These are phyloP conservation scores for Heteromurus nitidus DNA, from an alignment of 2,888 invertebrate species.

Conservation along the genomic window DNA sequence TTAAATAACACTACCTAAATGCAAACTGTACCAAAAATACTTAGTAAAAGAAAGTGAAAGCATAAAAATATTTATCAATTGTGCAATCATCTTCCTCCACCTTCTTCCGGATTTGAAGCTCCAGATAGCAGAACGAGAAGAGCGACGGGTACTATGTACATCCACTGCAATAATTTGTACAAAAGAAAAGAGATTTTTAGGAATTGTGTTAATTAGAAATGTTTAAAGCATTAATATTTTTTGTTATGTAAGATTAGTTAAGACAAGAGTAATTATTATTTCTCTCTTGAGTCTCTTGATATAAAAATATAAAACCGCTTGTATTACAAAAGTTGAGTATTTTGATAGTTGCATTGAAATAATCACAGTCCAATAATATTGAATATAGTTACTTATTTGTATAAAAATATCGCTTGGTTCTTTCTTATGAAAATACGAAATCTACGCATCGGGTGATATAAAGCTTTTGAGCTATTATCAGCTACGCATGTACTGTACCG, in stretches of 20 bases:
- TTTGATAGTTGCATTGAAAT: background rate
- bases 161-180: constrained; percentile 86
- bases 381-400: background rate
- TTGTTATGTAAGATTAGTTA: too few species aligned
- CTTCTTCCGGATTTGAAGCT: constrained; percentile 84
- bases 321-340: background rate
- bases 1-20: background rate
- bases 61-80: background rate
- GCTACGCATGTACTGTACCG: too few species aligned
- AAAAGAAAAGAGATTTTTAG: background rate
- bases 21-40: background rate
- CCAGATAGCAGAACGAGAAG: constrained; percentile 93
- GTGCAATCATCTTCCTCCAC: constrained; percentile 61
- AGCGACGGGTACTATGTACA: constrained; percentile 97
- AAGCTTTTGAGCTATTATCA: too few species aligned
- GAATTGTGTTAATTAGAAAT: background rate
- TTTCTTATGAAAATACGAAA: too few species aligned
- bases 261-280: background rate
- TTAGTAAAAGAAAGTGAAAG: background rate
- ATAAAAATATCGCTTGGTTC: background rate
- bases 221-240: background rate
- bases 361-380: background rate
- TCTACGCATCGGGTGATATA: too few species aligned
- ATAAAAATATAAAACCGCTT: background rate
- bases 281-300: too few species aligned